These are phyloP conservation scores for Darevskia mixta DNA, from an alignment of 2,797 vertebrate genomes.

Conservation along the genomic window DNA sequence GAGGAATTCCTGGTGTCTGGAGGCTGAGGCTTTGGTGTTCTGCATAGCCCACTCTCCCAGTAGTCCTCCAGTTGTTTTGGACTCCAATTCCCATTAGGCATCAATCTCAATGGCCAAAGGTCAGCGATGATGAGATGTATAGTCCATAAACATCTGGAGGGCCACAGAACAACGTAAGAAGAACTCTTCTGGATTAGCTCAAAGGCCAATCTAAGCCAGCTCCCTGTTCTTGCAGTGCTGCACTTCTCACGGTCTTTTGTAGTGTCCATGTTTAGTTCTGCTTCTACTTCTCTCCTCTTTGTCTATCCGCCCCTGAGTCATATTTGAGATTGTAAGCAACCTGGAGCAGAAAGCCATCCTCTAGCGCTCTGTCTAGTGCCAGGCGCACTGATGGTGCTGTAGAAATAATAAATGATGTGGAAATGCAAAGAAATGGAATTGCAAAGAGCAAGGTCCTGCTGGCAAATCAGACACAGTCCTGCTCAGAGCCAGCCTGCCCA, in stretches of 20 bases:
- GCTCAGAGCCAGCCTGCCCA: no score
- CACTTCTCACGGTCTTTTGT: no score
- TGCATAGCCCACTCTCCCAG: not conserved
- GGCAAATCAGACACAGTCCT: no score
- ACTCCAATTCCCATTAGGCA: not conserved
- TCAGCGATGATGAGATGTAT: not conserved
- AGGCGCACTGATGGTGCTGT: not conserved
- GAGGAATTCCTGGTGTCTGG: not conserved
- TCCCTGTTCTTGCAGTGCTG: no score
- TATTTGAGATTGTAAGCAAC: not conserved
- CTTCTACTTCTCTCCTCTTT: not conserved
- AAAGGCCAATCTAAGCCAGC: no score
- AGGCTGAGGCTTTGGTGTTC: not conserved
- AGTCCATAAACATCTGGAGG: no score
- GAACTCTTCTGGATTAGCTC: no score
- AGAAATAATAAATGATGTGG: not conserved
- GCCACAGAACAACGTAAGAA: not conserved
- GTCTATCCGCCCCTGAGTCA: not conserved
- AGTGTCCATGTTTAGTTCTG: no score
- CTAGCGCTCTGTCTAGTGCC: not conserved
- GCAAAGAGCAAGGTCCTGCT: not conserved
- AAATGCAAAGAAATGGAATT: not conserved
- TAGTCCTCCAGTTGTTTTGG: no score
- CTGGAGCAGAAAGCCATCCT: not conserved
- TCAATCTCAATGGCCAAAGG: not conserved